Base-by-base conservation (phyloP, 37 sponge, comb jelly and placozoan species). In the Theonella swinhoei region DNA sequence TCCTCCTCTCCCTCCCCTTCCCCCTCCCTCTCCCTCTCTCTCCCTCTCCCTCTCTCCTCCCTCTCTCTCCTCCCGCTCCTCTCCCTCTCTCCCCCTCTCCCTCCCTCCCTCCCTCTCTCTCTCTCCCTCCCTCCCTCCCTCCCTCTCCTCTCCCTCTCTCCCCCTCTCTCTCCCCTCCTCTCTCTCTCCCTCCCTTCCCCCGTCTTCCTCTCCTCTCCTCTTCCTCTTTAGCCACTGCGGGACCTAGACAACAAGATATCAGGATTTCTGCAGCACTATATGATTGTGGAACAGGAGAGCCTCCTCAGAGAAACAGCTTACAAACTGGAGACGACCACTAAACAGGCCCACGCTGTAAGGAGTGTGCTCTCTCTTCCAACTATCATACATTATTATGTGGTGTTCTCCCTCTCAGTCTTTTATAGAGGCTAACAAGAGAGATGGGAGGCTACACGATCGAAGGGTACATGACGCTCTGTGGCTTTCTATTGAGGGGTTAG, bases 401-500 rank as follows among this genome's bases (percentile, higher is more conserved):
- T 37, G 40, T 25, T 65, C 7, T 75, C 61, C 26, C 65, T 41
- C 14, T 4, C 80, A 79, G 80, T n/a, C 42, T 2, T 80, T 80
- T 61, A 23, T 63, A 2, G 74, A 77, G 30, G 78, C 70, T 14
- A 75, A 83, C 68, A 82, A 62, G 54, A 24, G 38, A 23, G 89
- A 83, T 30, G 32, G 11, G 30, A 81, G 67, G 39, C n/a, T 76
- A 2, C 39, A 68, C 0, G 89, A 88, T 54, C 76, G 78, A 34
- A 68, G 89, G 35, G 42, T 78, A n/a, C 70, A 77, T 24, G 89
- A 83, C 3, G 42, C 70, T 20, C 41, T 77, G 25, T 78, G 83
- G 89, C 61, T 83, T 30, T 65, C 89, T 35, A 42, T 83, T 40
- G 79, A 88, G 43, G 62, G 72, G 89, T 88, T 41, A 31, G 78